These are phyloP conservation scores for Hemibagrus wyckioides DNA, from an alignment of 2,113 vertebrate species.

Conservation along the genomic window DNA sequence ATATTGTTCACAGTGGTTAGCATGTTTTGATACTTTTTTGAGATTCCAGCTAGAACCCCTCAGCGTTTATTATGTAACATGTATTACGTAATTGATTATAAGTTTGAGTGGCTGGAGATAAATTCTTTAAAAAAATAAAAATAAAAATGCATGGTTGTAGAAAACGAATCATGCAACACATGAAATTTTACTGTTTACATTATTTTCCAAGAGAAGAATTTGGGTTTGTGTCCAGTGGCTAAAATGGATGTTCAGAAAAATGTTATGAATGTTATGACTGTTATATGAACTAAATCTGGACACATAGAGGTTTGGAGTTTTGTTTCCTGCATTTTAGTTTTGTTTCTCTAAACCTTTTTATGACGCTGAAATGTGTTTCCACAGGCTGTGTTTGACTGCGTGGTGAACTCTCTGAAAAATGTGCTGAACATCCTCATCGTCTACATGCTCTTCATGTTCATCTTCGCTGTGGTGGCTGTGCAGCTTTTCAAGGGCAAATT, in stretches of 20 bases:
- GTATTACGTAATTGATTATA: too few relatives aligned
- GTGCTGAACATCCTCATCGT: conserved; percentile 97
- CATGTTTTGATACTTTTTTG: not conserved
- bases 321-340: not conserved
- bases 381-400: conserved; percentile 95
- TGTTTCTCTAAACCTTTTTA: not conserved
- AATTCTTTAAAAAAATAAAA: not conserved
- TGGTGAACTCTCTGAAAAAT: conserved; percentile 95
- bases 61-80: too few relatives aligned
- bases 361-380: conserved; percentile 4
- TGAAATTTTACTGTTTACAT: too few relatives aligned
- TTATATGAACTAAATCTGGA: not conserved
- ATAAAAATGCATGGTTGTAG: not conserved
- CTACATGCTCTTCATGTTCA: conserved; percentile 99
- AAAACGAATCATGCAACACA: too few relatives aligned
- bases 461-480: conserved; percentile 95
- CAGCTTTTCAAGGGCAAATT: conserved; percentile 97
- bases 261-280: too few relatives aligned
- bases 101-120: not conserved
- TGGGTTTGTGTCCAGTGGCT: too few relatives aligned
- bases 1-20: not conserved
- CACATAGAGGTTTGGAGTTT: not conserved
- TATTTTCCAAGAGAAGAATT: too few relatives aligned
- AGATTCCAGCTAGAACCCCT: too few relatives aligned
- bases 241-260: too few relatives aligned